Percentiles rank a stretch among this genome's conserved stretches.
phyloP scores from a whole-genome alignment of 2,797 vertebrate genomes.

The Graptemys geographica region DNA sequence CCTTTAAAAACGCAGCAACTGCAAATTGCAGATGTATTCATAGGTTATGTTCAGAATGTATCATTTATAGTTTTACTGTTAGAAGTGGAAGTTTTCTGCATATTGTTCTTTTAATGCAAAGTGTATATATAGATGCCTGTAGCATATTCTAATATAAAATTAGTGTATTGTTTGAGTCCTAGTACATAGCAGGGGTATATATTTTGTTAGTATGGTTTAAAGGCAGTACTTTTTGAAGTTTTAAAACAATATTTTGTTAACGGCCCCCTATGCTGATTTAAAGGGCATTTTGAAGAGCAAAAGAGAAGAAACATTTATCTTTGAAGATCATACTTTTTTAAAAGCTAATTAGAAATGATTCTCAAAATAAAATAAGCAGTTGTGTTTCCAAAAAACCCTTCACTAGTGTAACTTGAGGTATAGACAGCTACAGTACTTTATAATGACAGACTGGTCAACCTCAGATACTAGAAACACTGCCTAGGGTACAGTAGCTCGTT shows the following conservation, averaged over 20 bases:
- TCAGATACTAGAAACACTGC: slow-evolving; percentile 38
- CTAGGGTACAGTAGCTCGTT: slow-evolving; percentile 40
- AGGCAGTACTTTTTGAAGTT: slow-evolving; percentile 57
- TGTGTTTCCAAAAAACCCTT: slow-evolving; percentile 6
- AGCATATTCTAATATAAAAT: slow-evolving; percentile 17
- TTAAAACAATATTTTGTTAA: background rate
- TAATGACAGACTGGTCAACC: slow-evolving; percentile 39
- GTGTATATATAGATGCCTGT: background rate
- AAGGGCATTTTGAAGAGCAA: slow-evolving; percentile 14
- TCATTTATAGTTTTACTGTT: slow-evolving; percentile 27
- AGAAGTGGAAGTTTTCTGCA: background rate
- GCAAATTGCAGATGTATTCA: slow-evolving; percentile 7
- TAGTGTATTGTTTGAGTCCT: background rate
- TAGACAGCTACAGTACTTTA: background rate
- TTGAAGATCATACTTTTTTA: background rate
- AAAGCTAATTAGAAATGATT: slow-evolving; percentile 13
- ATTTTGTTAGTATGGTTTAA: slow-evolving; percentile 47
- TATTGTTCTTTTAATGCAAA: background rate
- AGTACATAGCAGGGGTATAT: background rate
- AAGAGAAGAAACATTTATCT: background rate
- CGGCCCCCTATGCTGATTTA: slow-evolving; percentile 23
- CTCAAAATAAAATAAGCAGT: background rate
- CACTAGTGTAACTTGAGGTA: slow-evolving; percentile 20
- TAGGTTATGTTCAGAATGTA: slow-evolving; percentile 32
- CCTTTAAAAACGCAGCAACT: slow-evolving; percentile 29